Conservation (phyloP, 2,113 vertebrate species). For the Podarcis muralis region DNA sequence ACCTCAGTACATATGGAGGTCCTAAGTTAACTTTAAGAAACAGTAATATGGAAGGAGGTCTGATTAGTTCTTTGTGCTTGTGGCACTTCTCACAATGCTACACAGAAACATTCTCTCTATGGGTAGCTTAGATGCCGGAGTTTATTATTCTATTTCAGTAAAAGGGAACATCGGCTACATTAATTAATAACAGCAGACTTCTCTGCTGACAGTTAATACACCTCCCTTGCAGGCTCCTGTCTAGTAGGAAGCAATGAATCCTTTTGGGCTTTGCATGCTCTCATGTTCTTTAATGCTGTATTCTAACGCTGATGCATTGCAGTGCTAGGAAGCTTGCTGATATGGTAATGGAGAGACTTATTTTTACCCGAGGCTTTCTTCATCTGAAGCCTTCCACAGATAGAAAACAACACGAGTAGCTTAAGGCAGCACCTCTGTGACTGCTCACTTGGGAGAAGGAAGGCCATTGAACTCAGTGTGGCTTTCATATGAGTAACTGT, state of each 20-base stretch:
- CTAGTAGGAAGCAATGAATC: neutral
- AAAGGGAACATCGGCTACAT: neutral
- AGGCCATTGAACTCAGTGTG: neutral
- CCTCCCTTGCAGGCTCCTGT: neutral
- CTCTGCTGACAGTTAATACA: neutral
- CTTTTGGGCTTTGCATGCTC: neutral
- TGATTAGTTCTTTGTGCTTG: neutral
- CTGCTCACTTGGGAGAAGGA: neutral
- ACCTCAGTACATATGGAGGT: neutral
- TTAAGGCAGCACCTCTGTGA: neutral
- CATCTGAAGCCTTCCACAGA: neutral
- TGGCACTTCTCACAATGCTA: neutral
- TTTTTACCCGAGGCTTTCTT: constrained; percentile 1
- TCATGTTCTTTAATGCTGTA: neutral
- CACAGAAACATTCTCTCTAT: neutral
- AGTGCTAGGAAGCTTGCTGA: neutral
- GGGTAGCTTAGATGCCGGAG: neutral
- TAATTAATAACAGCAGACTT: constrained; percentile 20
- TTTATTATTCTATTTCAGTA: neutral
- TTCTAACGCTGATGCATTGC: neutral
- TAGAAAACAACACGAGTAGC: neutral
- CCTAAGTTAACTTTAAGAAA: neutral
- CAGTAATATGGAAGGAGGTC: neutral
- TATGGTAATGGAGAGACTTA: neutral
- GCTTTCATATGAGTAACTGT: neutral